Evolutionary conservation across 2,113 vertebrate species (phyloP).

Genomic region (Pelobates fuscus): DNA sequence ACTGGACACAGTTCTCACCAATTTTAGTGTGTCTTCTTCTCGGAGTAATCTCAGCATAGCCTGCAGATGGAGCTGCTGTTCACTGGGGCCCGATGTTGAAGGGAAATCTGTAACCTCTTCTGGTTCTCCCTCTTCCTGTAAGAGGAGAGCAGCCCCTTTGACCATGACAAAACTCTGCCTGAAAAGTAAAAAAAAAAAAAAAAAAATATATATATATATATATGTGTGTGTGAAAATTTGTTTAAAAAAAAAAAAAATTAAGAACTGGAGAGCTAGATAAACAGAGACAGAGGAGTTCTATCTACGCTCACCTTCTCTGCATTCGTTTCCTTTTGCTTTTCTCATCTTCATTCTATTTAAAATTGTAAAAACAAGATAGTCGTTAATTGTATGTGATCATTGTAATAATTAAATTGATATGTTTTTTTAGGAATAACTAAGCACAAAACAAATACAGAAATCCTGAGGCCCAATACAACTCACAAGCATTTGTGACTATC

Average conservation of each 20-base stretch:
- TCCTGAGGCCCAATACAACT: no score
- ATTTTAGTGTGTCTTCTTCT: slow-evolving; percentile 83
- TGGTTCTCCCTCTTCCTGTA: slow-evolving; percentile 69
- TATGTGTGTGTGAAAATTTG: not conserved
- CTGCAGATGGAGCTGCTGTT: slow-evolving; percentile 73
- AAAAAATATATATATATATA: not conserved
- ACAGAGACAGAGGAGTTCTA: not conserved
- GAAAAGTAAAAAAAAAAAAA: not conserved
- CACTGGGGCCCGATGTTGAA: slow-evolving; percentile 55
- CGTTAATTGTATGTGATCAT: not conserved
- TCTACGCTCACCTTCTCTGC: slow-evolving; percentile 79
- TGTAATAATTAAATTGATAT: not conserved
- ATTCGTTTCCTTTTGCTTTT: slow-evolving; percentile 69
- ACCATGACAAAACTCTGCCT: slow-evolving; percentile 94
- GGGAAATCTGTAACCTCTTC: slow-evolving; percentile 48
- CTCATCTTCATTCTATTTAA: slow-evolving; percentile 72
- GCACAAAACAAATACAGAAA: no score
- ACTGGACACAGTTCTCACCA: no score
- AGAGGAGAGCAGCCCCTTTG: slow-evolving; percentile 81
- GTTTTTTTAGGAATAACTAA: not conserved
- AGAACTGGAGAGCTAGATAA: not conserved
- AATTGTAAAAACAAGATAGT: not conserved
- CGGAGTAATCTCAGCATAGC: slow-evolving; percentile 86
- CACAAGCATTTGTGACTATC: not conserved
- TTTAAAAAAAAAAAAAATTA: not conserved